Evolutionary conservation across 2,888 invertebrate genomes (phyloP), one percentile per base, ranked within the genome.

Genomic region (Mystacides longicornis): DNA sequence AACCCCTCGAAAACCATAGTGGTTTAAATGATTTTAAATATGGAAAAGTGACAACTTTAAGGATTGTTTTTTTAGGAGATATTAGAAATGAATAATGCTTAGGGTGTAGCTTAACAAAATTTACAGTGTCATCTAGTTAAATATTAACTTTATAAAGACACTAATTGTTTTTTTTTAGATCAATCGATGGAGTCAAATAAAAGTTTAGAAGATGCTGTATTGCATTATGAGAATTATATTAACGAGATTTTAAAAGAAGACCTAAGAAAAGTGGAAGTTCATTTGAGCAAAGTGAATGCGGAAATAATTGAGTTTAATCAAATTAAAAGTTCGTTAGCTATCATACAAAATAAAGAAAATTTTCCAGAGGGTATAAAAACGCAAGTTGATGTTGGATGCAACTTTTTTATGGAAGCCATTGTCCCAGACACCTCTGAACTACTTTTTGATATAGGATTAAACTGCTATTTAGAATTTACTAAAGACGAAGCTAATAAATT

Each of bases 351-450:
- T 55, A 77, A 77, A 31, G 71, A 74, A 2, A 66, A 77, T 1
- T 74, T 81, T 48, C 75, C 80, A 3, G 72, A 74, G 58, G 79
- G 79, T 23, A 73, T 85, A 50, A 85, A 85, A 64, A 85, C 86
- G 0, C 79, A 85, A 71, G 79, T 93, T 22, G 88, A 93, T 67
- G 71, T 93, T 23, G 93, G 93, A n/a, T 86, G 87, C 63, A 88
- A 87, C 68, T 86, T 91, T 63, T 93, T 88, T 65, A 83, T 89
- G 67, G 86, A 91, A 68, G 89, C 89, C 0, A 73, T 82, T 53
- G 82, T 91, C 51, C 71, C 77, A 51, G 83, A 88, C 66, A 74
- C 83, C 1, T 80, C 83, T 0, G 78, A 71, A 42, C 80, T 93
- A 51, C 72, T 86, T 21, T 77, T 93, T 21, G 81, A 87, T 66